These are phyloP conservation scores for Edolisoma coerulescens DNA, from an alignment of 2,113 vertebrate species.

Conservation along the genomic window DNA sequence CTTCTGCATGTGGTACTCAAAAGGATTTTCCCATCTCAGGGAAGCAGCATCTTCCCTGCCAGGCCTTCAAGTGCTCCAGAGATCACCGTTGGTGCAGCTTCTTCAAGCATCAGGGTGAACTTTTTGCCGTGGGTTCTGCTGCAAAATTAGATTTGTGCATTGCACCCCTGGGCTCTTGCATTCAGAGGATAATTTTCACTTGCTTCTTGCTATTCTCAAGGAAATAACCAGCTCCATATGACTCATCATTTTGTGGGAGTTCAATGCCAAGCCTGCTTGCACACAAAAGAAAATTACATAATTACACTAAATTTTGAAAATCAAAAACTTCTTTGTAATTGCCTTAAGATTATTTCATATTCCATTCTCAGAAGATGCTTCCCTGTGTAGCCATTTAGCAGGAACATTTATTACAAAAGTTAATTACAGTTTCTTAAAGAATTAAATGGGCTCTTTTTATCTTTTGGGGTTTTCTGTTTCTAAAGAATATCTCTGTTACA, in stretches of 20 bases:
- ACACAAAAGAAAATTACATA: slow-evolving; percentile 55
- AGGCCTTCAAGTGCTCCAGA: background rate
- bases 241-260: slow-evolving; percentile 47
- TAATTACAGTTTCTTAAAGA: slow-evolving; percentile 42
- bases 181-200: slow-evolving; percentile 34
- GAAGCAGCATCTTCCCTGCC: background rate
- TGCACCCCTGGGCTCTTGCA: background rate
- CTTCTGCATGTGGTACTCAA: background rate
- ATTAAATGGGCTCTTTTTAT: background rate
- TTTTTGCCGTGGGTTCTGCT: background rate
- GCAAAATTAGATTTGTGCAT: background rate
- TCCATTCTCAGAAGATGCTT: slow-evolving; percentile 24
- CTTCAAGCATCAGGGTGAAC: background rate
- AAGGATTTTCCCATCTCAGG: background rate
- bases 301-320: slow-evolving; percentile 50
- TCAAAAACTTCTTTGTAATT: slow-evolving; percentile 50
- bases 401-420: slow-evolving; percentile 30
- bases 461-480: background rate
- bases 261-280: slow-evolving; percentile 47
- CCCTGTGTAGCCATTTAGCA: slow-evolving; percentile 20
- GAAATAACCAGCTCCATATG: slow-evolving; percentile 42
- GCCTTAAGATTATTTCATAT: slow-evolving; percentile 37
- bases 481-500: background rate
- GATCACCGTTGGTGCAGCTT: background rate
- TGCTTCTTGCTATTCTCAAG: slow-evolving; percentile 15